These are phyloP conservation scores for Actinostola sp. DNA, from an alignment of 92 coral and sea anemone genomes.

Conservation along the genomic window DNA sequence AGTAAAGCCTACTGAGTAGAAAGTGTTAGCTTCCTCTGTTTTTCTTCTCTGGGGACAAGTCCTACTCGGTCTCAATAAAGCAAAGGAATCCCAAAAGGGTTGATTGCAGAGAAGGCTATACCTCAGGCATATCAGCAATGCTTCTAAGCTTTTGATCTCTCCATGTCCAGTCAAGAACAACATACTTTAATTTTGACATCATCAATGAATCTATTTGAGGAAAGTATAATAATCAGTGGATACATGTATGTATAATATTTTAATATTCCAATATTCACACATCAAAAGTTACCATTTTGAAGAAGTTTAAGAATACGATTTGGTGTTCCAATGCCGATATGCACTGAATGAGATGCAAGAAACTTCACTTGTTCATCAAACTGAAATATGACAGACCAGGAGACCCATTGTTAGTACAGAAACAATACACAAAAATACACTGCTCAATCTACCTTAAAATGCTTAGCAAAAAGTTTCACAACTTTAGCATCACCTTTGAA, in stretches of 20 bases:
- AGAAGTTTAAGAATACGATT: conserved; percentile 89
- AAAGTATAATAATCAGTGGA: background rate
- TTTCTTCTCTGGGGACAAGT: background rate
- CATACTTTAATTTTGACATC: conserved; percentile 63
- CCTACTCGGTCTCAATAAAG: too few relatives aligned
- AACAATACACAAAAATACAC: background rate
- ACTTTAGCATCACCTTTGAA: conserved; percentile 78
- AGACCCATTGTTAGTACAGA: too few relatives aligned
- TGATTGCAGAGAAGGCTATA: conserved; percentile 21
- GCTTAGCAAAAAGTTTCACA: conserved; percentile 90
- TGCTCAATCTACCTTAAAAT: conserved; percentile 95
- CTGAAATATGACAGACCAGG: too few relatives aligned
- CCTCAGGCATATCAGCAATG: conserved; percentile 94
- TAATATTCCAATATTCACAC: too few relatives aligned
- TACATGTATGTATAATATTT: too few relatives aligned
- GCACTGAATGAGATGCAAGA: conserved; percentile 83
- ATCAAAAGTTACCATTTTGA: conserved; percentile 55
- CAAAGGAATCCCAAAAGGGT: background rate
- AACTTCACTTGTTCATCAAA: conserved; percentile 78
- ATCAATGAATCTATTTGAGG: conserved; percentile 62
- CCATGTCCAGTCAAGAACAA: conserved; percentile 97
- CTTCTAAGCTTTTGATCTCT: conserved; percentile 85
- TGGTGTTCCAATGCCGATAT: conserved; percentile 94
- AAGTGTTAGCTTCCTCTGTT: background rate
- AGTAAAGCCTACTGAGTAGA: too few relatives aligned